Base-by-base conservation (phyloP, 2,888 invertebrate genomes). In the Tipula helvola region DNA sequence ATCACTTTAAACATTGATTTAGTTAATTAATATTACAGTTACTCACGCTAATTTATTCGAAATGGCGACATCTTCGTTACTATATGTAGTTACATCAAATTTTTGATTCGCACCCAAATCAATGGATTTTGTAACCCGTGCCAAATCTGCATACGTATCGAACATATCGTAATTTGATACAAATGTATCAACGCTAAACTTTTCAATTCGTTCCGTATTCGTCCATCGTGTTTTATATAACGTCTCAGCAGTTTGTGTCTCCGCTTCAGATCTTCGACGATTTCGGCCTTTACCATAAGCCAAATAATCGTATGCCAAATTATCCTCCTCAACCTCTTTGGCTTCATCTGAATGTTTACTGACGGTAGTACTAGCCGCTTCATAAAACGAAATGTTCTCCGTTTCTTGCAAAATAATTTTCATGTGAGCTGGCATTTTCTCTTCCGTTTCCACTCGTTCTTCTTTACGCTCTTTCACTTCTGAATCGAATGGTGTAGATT, bases 81-180 rank as follows among this genome's bases (percentile, higher is more conserved):
- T 89, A 44, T 91, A 91, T 0, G 91, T 91, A 13, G 91, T 91
- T 3, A 91, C 88, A 86, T 91, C 89, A 86, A 91, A 88, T 8
- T 93, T 92, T 91, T 28, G 36, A 16, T 93, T 92, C 83, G 93
- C 93, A 10, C 92, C 91, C 85, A 90, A 88, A 39, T 90, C 89
- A 0, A 91, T 88, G 44, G 89, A 90, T 13, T 88, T 88, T 71
- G 90, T 90, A 8, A 84, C 86, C 87, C 89, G 89, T n/a, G 92
- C 92, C 42, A 93, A 89, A 86, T 91, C 91, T 5, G 92, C 92
- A 88, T 94, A 95, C 0, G 95, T 95, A 89, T 96, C 96, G 89
- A 94, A 94, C 94, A 96, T 95, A 88, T 96, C 95, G 93, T 96
- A 96, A 89, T 94, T 92, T 0, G 96, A 96, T 0, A 95, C 96